phyloP scores from a whole-genome alignment of 30 jellyfish, hydroid and myxozoan species.

The Pseudorhiza aurosa region DNA sequence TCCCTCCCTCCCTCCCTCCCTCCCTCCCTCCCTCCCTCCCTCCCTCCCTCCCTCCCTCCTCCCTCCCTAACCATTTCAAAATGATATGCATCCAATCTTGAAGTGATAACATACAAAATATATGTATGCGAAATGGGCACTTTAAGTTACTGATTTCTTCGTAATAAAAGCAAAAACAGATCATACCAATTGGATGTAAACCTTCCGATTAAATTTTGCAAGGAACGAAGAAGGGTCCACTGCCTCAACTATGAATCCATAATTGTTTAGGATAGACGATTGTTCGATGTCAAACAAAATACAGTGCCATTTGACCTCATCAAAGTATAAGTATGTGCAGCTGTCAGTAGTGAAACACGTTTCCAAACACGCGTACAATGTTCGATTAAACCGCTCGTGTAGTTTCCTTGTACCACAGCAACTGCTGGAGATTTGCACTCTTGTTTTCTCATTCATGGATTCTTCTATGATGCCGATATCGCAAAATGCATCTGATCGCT shows the following conservation, averaged over 20 bases:
- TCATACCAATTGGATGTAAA: neutral
- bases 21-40: no score
- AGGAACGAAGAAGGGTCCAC: neutral
- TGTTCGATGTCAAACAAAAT: constrained; percentile 2
- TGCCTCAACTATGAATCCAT: neutral
- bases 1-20: no score
- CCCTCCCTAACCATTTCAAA: no score
- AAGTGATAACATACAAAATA: no score
- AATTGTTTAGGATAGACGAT: neutral
- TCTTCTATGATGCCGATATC: neutral
- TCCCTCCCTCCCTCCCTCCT: no score
- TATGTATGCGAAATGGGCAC: no score
- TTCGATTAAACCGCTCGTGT: neutral
- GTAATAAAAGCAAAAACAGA: neutral
- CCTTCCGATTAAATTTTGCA: neutral
- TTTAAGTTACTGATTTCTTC: no score
- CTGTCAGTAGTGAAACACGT: neutral
- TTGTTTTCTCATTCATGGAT: neutral
- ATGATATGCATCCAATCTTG: no score
- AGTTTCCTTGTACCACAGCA: neutral
- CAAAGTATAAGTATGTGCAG: constrained; percentile 6
- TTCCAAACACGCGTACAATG: neutral
- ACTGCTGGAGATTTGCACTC: neutral
- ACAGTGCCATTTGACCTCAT: neutral
- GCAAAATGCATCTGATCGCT: neutral